phyloP scores from a whole-genome alignment of 2,113 vertebrate species.

The Tragelaphus scriptus region DNA sequence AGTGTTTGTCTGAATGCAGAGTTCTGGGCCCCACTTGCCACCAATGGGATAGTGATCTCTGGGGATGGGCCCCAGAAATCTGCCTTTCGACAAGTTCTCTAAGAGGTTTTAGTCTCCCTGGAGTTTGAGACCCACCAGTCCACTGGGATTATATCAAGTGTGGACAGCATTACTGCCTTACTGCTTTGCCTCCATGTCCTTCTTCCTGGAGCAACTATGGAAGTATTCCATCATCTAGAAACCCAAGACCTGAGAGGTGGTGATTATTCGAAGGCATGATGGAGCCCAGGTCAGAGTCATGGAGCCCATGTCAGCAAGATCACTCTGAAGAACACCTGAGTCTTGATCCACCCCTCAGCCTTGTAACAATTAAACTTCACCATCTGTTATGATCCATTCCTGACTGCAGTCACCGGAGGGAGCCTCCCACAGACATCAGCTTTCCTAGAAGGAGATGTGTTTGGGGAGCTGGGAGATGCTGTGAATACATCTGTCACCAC shows the following conservation, averaged over 20 bases:
- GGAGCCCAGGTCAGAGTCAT: not conserved
- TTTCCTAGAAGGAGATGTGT: constrained; percentile 21
- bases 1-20: not conserved
- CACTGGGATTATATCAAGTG: not conserved
- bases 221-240: not conserved
- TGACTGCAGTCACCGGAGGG: not conserved
- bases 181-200: not conserved
- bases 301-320: not conserved
- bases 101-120: not conserved
- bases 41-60: not conserved
- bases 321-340: not conserved
- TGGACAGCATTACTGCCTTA: not conserved
- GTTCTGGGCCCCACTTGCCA: not conserved
- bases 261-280: not conserved
- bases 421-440: not conserved
- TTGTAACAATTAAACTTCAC: not conserved
- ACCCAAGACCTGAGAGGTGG: not conserved
- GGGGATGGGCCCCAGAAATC: not conserved
- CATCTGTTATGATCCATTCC: not conserved
- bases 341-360: not conserved
- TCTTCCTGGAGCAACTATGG: not conserved
- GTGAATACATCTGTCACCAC: not conserved
- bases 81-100: not conserved
- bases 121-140: not conserved
- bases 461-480: not conserved